A percentile compares a stretch with the other conserved stretches of the same genome.
These are phyloP conservation scores for Gerris buenoi DNA, from an alignment of 1,140 invertebrate species.

Conservation along the genomic window DNA sequence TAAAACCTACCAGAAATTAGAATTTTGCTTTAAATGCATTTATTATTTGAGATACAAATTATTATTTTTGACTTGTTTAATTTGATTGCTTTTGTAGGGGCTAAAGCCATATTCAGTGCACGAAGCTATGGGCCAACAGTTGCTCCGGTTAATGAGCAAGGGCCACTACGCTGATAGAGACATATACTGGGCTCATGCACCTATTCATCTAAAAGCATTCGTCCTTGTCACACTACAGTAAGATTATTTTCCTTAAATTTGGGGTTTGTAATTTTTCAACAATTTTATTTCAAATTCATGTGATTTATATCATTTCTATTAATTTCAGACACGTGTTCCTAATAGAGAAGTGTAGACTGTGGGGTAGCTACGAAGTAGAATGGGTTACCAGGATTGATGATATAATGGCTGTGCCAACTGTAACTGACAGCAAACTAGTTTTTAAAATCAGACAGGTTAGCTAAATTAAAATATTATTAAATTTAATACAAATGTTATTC, in stretches of 20 bases:
- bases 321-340: constrained; percentile 52
- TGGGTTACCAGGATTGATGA: constrained; percentile 60
- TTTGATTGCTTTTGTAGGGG: constrained; percentile 44
- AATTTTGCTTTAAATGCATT: no score
- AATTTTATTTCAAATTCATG: no score
- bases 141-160: constrained; percentile 40
- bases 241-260: constrained; percentile 28
- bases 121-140: constrained; percentile 43
- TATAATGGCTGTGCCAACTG: constrained; percentile 49
- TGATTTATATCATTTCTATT: no score
- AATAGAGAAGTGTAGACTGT: constrained; percentile 49
- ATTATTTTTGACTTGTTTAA: no score
- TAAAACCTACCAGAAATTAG: no score
- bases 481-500: no score
- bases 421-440: constrained; percentile 46
- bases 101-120: constrained; percentile 46
- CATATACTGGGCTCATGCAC: constrained; percentile 52
- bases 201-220: constrained; percentile 39
- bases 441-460: constrained; percentile 61
- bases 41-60: no score
- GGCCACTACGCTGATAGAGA: constrained; percentile 51
- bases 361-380: constrained; percentile 58
- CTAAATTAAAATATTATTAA: no score
- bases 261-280: no score
- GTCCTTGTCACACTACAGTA: constrained; percentile 49